Percentiles rank a stretch among this genome's conserved stretches.
phyloP scores from a whole-genome alignment of 1,140 invertebrate genomes.

The Neodiprion pinetum region DNA sequence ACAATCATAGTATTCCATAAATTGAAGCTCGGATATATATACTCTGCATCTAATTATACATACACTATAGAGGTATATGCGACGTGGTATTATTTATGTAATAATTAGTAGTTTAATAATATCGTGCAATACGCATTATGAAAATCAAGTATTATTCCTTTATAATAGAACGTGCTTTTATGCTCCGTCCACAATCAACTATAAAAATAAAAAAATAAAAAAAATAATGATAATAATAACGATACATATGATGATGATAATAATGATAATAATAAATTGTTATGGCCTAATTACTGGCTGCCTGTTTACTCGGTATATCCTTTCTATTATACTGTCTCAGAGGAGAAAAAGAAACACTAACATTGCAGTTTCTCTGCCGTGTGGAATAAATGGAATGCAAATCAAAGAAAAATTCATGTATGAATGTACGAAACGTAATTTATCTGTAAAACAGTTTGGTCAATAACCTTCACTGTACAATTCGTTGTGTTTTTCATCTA shows the following conservation, averaged over 20 bases:
- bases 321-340: neutral
- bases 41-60: too few species aligned
- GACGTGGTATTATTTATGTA: neutral
- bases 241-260: constrained; percentile 5
- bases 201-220: neutral
- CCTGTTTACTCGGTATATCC: neutral
- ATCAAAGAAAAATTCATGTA: too few species aligned
- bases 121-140: too few species aligned
- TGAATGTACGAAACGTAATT: too few species aligned
- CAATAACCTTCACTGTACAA: too few species aligned
- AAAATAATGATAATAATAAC: neutral
- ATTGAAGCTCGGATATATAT: neutral
- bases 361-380: neutral
- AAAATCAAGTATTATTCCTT: neutral
- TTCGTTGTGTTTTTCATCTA: too few species aligned
- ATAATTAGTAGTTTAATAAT: too few species aligned
- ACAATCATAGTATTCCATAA: neutral
- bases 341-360: neutral
- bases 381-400: neutral
- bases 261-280: neutral
- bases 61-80: too few species aligned
- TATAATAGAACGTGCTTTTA: constrained; percentile 31
- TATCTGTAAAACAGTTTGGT: too few species aligned
- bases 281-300: neutral
- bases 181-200: constrained; percentile 41